Evolutionary conservation across 2,888 invertebrate genomes (phyloP), one percentile per base, ranked within the genome.

Genomic region (Oegoconia quadripuncta): DNA sequence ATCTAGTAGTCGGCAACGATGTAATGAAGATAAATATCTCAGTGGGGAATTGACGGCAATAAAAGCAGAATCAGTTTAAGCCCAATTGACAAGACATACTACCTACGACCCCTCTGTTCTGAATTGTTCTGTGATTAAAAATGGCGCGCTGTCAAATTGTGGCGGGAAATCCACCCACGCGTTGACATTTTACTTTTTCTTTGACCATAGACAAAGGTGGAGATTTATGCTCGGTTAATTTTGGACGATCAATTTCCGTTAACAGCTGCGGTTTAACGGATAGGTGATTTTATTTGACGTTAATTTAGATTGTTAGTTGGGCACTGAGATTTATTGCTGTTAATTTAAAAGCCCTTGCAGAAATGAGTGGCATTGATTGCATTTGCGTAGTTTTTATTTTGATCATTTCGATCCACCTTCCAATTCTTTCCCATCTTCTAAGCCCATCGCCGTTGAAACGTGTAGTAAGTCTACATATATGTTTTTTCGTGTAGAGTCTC

Each of bases 11-110:
- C 72, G 59, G 58, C 69, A 59, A 60, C 70, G 65, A 69, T 66
- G 64, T 74, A 79, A 86, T 86, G 80, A 76, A 84, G 84, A 86
- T 84, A 74, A 81, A 86, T 86, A 82, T 80, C 81, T 63, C 83
- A 42, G 49, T 61, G 50, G 83, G 86, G 84, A 82, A 58, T 60
- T 48, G 54, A 42, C 38, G 33, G 72, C 79, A 76, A 83, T 84
- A 83, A 86, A 83, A 86, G 79, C 72, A 64, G 72, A 79, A 83
- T 82, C 81, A 75, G 78, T 79, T 79, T 75, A 73, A 74, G 76
- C 76, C 65, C 80, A 75, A 81, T 84, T 80, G 82, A 79, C 81
- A 81, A 75, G 78, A 76, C 67, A 60, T 71, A 74, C 74, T 68
- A 69, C 65, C 48, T 48, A 52, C 57, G 59, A 64, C 67, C 67